Evolutionary conservation across 1,140 invertebrate species (phyloP), one percentile per base, ranked within the genome.

Genomic region (Drosophila dunni): DNA sequence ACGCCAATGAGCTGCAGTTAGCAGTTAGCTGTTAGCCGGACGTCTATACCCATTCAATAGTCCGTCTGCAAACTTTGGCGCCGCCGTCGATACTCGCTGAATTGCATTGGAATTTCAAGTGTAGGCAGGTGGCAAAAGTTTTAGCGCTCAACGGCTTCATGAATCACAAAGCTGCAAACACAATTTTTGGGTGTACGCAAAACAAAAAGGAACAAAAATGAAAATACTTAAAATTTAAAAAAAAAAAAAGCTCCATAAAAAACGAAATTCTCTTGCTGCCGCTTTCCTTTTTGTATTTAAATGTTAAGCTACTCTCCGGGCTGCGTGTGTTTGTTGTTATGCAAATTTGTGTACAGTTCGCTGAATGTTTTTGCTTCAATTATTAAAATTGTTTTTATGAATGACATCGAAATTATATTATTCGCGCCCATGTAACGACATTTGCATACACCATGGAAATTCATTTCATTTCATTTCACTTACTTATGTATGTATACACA

Each of bases 351-450:
- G 53, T 79, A 60, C 80, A 65, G 73, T 58, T 70, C 73, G 51
- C 61, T 77, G 76, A 70, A 68, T 75, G 63, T 65, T 56, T 68
- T 64, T 72, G 63, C 65, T 63, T 84, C 81, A 88, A 89, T 88
- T 88, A 84, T 80, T 81, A 84, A 88, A 84, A 89, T 88, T 84
- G 77, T 88, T 89, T 75, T 70, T 71, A 67, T 78, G 74, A 88
- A 88, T 88, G 84, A 74, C 84, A 88, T 88, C 80, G 70, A 84
- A 88, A 88, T 89, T 90, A 78, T 84, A 89, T 84, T 88, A 88
- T 90, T 89, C 82, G 75, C 85, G 81, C 83, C 84, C 56, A 84
- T 72, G 74, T 80, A 78, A 84, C 65, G 73, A 78, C 64, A 89
- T 88, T 88, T 80, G 84, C 85, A 88, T 86, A 57, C 54, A 61